Conservation (phyloP, 2,797 vertebrate species). For the Delichon dasypus region DNA sequence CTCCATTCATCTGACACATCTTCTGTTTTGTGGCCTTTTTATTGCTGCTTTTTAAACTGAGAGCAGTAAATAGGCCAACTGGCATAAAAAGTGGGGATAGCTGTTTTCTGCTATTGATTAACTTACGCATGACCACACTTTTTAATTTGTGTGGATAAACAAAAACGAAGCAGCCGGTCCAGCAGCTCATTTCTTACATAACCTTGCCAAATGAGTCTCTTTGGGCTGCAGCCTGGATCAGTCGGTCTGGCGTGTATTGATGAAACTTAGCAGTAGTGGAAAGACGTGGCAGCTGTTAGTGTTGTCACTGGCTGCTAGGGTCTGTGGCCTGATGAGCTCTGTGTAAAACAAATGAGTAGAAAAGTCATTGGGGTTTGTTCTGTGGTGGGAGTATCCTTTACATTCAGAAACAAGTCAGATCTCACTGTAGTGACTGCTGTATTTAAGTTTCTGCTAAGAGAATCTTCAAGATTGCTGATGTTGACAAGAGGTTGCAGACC, state of each 20-base stretch:
- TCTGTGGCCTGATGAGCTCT: background rate
- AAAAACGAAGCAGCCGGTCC: background rate
- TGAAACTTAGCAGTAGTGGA: background rate
- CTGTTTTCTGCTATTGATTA: slow-evolving; percentile 52
- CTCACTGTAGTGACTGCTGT: background rate
- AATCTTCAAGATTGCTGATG: background rate
- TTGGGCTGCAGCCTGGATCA: background rate
- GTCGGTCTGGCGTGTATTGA: background rate
- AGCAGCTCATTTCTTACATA: slow-evolving; percentile 49
- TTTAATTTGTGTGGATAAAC: slow-evolving; percentile 58
- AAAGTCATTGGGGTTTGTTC: background rate
- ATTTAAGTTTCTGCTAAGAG: background rate
- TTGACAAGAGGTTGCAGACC: background rate
- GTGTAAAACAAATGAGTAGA: background rate
- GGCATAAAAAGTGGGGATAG: background rate
- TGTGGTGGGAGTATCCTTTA: background rate
- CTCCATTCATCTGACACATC: background rate
- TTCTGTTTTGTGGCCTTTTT: slow-evolving; percentile 12
- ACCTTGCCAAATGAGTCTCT: slow-evolving; percentile 39
- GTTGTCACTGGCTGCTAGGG: background rate
- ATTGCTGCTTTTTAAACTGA: slow-evolving; percentile 4
- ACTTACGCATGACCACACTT: slow-evolving; percentile 39
- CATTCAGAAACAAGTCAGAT: background rate
- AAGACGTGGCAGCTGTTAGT: background rate
- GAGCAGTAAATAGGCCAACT: slow-evolving; percentile 35